Percentiles rank a stretch among this genome's conserved stretches.
phyloP scores from a whole-genome alignment of 1,140 invertebrate species.

The Bombus impatiens region DNA sequence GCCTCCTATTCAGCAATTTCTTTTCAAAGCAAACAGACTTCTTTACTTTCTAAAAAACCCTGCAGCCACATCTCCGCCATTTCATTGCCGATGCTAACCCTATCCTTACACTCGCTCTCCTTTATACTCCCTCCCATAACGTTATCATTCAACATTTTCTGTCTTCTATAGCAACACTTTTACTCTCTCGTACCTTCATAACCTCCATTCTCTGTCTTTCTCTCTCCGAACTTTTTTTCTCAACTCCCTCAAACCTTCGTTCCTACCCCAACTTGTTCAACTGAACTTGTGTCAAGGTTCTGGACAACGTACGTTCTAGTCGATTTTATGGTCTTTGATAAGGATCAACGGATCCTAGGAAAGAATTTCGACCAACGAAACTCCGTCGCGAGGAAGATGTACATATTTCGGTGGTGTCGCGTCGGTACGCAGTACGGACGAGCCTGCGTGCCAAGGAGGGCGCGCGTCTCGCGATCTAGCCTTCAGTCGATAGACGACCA shows the following conservation, averaged over 20 bases:
- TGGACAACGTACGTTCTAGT: neutral
- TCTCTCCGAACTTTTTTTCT: too few species aligned
- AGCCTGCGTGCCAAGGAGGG: conserved; percentile 64
- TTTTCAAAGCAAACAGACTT: neutral
- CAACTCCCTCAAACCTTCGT: too few species aligned
- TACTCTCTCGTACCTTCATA: neutral
- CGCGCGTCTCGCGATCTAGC: conserved; percentile 39
- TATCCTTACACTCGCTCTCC: neutral
- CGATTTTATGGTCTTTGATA: neutral
- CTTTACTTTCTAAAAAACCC: neutral
- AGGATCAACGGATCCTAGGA: neutral
- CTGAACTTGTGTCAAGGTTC: neutral
- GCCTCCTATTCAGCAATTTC: neutral
- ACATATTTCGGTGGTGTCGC: neutral
- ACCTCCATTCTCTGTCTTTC: neutral
- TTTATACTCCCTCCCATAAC: neutral
- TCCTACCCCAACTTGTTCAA: neutral
- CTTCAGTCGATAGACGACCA: conserved; percentile 70
- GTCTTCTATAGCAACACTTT: neutral
- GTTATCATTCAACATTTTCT: neutral
- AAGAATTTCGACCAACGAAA: neutral
- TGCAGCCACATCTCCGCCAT: conserved; percentile 1
- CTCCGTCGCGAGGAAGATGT: neutral
- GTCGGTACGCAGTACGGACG: conserved; percentile 35
- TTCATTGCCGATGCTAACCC: neutral